Percentiles rank a stretch among this genome's conserved stretches.
Evolutionary conservation across 1,140 invertebrate genomes (phyloP).

Genomic region (Parasteatoda tepidariorum): DNA sequence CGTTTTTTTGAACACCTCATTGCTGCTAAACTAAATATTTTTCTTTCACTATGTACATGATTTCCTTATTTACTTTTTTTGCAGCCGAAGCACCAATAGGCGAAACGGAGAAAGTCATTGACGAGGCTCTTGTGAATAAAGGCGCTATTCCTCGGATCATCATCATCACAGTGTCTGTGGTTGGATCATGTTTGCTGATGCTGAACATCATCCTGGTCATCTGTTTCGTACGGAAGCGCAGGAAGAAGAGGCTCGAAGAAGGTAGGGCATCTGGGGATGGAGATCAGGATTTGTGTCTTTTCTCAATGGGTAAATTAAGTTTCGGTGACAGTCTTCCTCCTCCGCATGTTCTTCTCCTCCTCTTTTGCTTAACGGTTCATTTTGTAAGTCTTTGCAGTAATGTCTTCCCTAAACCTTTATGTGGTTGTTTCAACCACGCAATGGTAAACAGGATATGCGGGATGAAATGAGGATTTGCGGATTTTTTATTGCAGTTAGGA

Average conservation of each 20-base stretch:
- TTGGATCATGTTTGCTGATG: conserved; percentile 81
- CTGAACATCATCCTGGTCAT: conserved; percentile 85
- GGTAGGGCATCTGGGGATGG: conserved; percentile 65
- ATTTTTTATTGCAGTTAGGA: no score
- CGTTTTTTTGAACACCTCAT: no score
- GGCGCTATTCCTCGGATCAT: conserved; percentile 80
- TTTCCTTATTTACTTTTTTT: no score
- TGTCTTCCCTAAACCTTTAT: background rate
- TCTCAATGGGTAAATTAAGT: conserved; percentile 62
- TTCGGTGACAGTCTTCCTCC: conserved; percentile 30
- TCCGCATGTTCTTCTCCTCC: background rate
- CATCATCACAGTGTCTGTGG: conserved; percentile 83
- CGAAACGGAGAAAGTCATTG: conserved; percentile 53
- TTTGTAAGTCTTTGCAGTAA: background rate
- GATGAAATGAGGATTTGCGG: no score
- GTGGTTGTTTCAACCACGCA: no score
- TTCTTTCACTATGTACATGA: no score
- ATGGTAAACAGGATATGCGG: no score
- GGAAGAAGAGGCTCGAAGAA: conserved; percentile 73
- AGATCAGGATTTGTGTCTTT: conserved; percentile 59
- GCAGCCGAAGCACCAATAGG: conserved; percentile 35
- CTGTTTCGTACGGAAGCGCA: conserved; percentile 84
- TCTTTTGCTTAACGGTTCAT: background rate
- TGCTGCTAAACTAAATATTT: no score
- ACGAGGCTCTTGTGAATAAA: conserved; percentile 74